Percentiles rank a stretch among this genome's conserved stretches.
Conservation (phyloP, 2,797 vertebrate species). For the Enteromius mattozi region DNA sequence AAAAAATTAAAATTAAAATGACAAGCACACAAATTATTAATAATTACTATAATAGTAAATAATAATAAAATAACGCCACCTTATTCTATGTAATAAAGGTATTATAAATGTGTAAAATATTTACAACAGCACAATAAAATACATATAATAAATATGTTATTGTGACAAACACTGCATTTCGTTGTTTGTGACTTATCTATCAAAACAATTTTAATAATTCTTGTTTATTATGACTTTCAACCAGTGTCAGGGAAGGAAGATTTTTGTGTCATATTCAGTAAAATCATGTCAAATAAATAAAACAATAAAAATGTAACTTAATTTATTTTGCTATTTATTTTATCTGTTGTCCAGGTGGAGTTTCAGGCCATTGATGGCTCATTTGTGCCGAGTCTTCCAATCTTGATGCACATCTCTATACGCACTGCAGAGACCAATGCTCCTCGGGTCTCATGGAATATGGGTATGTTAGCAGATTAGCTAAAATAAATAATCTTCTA, state of each 20-base stretch:
- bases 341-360: slow-evolving; percentile 74
- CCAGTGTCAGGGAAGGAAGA: not conserved
- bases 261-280: not conserved
- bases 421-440: slow-evolving; percentile 74
- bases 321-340: not conserved
- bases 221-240: not conserved
- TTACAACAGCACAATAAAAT: not conserved
- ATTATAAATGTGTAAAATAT: slow-evolving; percentile 4
- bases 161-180: not conserved
- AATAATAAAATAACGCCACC: not conserved
- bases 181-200: not conserved
- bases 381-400: slow-evolving; percentile 70
- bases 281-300: too few relatives aligned
- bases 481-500: not conserved
- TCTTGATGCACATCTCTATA: slow-evolving; percentile 80
- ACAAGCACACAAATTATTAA: not conserved
- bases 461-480: slow-evolving; percentile 60
- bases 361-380: slow-evolving; percentile 81
- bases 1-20: not conserved
- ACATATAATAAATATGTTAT: not conserved
- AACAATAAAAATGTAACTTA: not conserved
- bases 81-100: not conserved
- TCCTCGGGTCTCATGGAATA: slow-evolving; percentile 80
- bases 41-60: not conserved
- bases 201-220: not conserved